A percentile compares a stretch with the other conserved stretches of the same genome.
These are phyloP conservation scores for Diploptera punctata DNA, from an alignment of 2,888 invertebrate genomes.

Conservation along the genomic window DNA sequence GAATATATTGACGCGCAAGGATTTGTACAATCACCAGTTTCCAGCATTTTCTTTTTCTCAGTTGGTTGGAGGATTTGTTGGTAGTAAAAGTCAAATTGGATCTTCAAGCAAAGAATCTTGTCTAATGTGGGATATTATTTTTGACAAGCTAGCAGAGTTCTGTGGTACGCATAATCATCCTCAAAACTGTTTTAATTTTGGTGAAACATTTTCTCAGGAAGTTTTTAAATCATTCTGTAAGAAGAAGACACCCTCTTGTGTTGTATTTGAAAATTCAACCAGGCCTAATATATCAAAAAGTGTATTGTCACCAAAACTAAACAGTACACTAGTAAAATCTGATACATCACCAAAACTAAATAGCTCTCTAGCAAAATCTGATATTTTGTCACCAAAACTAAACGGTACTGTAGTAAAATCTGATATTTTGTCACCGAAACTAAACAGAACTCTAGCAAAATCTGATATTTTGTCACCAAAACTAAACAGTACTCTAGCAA, in stretches of 20 bases:
- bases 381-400: too few species aligned
- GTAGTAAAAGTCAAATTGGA: slow-evolving; percentile 37
- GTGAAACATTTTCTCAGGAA: neutral
- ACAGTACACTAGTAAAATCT: too few species aligned
- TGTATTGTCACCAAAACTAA: too few species aligned
- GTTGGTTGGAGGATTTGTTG: slow-evolving; percentile 40
- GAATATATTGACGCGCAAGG: neutral
- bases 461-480: too few species aligned
- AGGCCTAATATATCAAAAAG: too few species aligned
- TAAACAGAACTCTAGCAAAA: too few species aligned
- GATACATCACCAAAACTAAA: too few species aligned
- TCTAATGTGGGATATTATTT: slow-evolving; percentile 35
- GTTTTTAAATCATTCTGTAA: neutral
- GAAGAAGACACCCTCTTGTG: neutral
- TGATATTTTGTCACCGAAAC: too few species aligned
- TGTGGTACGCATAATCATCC: neutral
- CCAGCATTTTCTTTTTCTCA: slow-evolving; percentile 19
- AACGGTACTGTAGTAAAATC: too few species aligned
- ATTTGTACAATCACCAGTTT: slow-evolving; percentile 19
- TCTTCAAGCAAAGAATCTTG: slow-evolving; percentile 22
- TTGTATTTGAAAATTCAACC: too few species aligned
- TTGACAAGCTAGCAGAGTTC: slow-evolving; percentile 24
- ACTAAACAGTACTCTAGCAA: too few species aligned
- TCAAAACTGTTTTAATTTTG: neutral
- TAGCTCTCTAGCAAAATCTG: too few species aligned